A percentile compares a stretch with the other conserved stretches of the same genome.
Evolutionary conservation across 2,888 invertebrate species (phyloP).

Genomic region (Glaucopsyche alexis): DNA sequence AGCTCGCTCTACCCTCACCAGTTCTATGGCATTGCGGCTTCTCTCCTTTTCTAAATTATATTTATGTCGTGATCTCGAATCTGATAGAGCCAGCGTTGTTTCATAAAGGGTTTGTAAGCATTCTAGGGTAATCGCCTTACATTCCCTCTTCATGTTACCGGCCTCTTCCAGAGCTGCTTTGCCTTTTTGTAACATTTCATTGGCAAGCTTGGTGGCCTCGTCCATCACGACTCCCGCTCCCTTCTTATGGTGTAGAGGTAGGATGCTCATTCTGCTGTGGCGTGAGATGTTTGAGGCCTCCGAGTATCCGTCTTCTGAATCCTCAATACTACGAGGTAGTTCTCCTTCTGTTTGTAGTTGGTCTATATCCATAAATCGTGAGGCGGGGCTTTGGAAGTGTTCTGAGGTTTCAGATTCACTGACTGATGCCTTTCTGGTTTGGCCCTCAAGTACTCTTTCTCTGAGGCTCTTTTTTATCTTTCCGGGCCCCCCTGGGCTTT

Average conservation of each 20-base stretch:
- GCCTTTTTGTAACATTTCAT: conserved; percentile 29
- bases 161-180: conserved; percentile 36
- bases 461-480: no score
- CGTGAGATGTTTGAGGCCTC: not conserved
- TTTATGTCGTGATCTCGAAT: conserved; percentile 36
- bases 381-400: no score
- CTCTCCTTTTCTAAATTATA: conserved; percentile 37
- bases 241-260: not conserved
- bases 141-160: conserved; percentile 14
- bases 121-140: conserved; percentile 27
- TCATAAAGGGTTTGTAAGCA: conserved; percentile 29
- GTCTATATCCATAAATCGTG: no score
- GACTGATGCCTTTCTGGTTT: no score
- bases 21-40: conserved; percentile 33
- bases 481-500: no score
- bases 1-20: conserved; percentile 34
- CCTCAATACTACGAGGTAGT: no score
- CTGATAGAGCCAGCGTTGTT: conserved; percentile 30
- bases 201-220: not conserved
- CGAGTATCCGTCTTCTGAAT: no score
- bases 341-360: no score
- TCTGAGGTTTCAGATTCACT: no score
- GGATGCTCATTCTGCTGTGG: not conserved
- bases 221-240: not conserved
- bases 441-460: no score